Conservation (phyloP, 2,888 invertebrate genomes). For the Morpho achilles region DNA sequence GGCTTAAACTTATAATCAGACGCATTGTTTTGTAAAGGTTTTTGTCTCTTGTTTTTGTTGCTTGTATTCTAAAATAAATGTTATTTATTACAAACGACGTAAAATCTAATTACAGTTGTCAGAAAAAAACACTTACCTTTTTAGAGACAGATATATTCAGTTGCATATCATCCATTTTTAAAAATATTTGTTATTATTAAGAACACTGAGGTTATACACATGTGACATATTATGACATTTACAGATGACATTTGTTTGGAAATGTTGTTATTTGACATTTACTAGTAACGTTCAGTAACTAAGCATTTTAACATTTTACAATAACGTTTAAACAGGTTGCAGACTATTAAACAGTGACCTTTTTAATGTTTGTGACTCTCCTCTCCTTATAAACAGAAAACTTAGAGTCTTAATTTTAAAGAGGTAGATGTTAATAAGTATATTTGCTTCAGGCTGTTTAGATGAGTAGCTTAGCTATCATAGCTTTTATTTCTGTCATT, state of each 20-base stretch:
- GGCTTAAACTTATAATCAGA: slow-evolving; percentile 64
- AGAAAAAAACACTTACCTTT: slow-evolving; percentile 44
- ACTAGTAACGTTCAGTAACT: no score
- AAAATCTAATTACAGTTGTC: background rate
- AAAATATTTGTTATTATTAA: slow-evolving; percentile 22
- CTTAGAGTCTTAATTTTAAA: no score
- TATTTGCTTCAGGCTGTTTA: no score
- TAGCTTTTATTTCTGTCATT: no score
- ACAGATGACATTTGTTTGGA: slow-evolving; percentile 1
- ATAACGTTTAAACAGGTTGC: no score
- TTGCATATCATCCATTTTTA: slow-evolving; percentile 70
- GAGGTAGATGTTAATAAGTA: no score
- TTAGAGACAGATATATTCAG: slow-evolving; percentile 62
- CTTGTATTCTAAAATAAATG: slow-evolving; percentile 25
- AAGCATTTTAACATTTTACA: no score
- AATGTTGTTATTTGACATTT: no score
- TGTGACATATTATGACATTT: slow-evolving; percentile 31
- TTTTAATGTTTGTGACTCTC: no score
- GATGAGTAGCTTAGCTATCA: no score
- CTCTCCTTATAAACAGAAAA: no score
- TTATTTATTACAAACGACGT: background rate
- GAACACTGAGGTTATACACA: slow-evolving; percentile 47
- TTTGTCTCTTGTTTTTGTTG: slow-evolving; percentile 13
- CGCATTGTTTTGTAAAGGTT: slow-evolving; percentile 39
- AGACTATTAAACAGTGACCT: no score